Percentiles rank a stretch among this genome's conserved stretches.
These are phyloP conservation scores for Orycteropus afer DNA, from an alignment of 2,113 vertebrate genomes.

Conservation along the genomic window DNA sequence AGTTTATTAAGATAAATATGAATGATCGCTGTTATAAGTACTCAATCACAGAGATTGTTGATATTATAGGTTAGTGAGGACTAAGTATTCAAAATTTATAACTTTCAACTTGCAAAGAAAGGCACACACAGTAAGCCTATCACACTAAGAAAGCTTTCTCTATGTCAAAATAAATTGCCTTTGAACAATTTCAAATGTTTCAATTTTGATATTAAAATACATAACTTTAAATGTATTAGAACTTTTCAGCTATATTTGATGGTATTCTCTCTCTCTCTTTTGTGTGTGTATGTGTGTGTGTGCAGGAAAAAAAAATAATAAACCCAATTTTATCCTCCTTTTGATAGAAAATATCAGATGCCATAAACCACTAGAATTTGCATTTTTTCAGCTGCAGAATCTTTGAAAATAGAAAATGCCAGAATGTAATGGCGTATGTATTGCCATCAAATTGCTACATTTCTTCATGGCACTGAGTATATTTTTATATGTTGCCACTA, in stretches of 20 bases:
- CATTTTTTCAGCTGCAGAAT: neutral
- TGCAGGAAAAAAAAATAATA: neutral
- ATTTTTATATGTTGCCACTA: neutral
- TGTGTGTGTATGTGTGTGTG: neutral
- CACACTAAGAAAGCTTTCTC: neutral
- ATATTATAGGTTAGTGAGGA: neutral
- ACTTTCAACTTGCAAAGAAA: neutral
- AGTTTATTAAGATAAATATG: neutral
- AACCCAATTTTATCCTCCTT: neutral
- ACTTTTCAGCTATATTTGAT: neutral
- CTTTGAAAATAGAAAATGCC: conserved; percentile 7
- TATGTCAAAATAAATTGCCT: neutral
- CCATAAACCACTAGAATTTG: neutral
- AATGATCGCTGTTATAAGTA: neutral
- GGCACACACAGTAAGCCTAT: neutral
- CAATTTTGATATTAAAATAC: neutral
- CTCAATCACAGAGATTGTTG: neutral
- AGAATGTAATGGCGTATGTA: neutral
- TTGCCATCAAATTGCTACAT: neutral
- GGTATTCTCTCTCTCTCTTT: neutral
- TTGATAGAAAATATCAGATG: neutral
- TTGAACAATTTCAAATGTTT: neutral
- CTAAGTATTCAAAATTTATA: neutral
- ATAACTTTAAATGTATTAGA: neutral
- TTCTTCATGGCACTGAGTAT: neutral